A percentile compares a stretch with the other conserved stretches of the same genome.
Conservation (phyloP, 2,888 invertebrate species). For the Acleris laterana region DNA sequence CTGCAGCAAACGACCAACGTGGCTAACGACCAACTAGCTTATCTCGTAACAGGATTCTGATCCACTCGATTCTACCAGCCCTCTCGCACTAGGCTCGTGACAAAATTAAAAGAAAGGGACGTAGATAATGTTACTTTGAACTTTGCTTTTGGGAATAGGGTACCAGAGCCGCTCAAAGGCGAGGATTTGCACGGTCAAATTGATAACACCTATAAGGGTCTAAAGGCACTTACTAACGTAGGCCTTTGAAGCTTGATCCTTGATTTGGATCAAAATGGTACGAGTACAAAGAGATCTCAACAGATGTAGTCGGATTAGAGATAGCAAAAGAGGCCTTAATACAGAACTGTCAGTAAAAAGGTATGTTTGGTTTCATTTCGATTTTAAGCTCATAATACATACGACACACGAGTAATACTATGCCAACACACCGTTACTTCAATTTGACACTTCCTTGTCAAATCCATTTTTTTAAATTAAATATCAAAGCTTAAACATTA, state of each 20-base stretch:
- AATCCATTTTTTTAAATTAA: too few species aligned
- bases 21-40: background rate
- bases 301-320: background rate
- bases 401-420: too few species aligned
- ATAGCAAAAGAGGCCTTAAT: background rate
- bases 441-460: too few species aligned
- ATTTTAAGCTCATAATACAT: too few species aligned
- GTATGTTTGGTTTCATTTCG: too few species aligned
- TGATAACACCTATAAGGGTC: conserved; percentile 48
- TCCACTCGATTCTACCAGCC: too few species aligned
- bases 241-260: conserved; percentile 42
- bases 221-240: conserved; percentile 31
- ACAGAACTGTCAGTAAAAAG: background rate
- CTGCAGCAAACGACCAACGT: background rate
- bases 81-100: too few species aligned
- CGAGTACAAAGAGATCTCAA: background rate
- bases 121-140: too few species aligned
- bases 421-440: too few species aligned
- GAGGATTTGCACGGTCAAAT: conserved; percentile 62
- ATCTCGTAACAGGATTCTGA: background rate
- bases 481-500: too few species aligned
- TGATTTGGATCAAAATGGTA: conserved; percentile 40
- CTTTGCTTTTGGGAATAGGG: background rate
- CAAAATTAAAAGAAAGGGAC: too few species aligned
- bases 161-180: conserved; percentile 32